Evolutionary conservation across 2,797 vertebrate genomes (phyloP).

Genomic region (Delichon dasypus): DNA sequence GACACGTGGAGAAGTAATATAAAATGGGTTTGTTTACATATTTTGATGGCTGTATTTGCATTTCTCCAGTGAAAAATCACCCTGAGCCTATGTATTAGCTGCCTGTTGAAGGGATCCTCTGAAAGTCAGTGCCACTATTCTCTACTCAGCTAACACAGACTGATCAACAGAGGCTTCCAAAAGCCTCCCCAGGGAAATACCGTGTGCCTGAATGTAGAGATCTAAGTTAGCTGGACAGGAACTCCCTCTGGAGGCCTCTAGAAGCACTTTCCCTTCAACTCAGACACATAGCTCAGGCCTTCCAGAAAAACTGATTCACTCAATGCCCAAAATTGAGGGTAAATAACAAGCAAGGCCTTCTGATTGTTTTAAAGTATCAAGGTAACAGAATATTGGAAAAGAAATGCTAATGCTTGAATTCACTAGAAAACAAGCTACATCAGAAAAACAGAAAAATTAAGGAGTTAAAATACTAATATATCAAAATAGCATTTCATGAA

Average conservation of each 20-base stretch:
- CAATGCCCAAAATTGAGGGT: not conserved
- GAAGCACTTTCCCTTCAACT: not conserved
- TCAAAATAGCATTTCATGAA: not conserved
- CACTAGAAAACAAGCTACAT: not conserved
- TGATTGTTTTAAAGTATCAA: not conserved
- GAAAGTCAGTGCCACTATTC: not conserved
- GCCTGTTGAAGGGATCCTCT: not conserved
- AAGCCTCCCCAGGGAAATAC: not conserved
- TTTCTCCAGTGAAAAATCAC: not conserved
- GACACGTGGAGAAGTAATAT: not conserved
- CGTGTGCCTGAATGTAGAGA: not conserved
- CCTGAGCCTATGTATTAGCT: not conserved
- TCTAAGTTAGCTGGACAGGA: not conserved
- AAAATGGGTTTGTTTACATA: not conserved
- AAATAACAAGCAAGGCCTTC: not conserved
- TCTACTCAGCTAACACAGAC: not conserved
- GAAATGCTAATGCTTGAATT: not conserved
- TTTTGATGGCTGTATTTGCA: not conserved
- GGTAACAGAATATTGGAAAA: not conserved
- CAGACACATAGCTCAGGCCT: not conserved
- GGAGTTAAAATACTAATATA: not conserved
- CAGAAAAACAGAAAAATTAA: not conserved
- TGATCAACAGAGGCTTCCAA: not conserved
- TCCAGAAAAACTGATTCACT: not conserved
- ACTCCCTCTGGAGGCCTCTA: slow-evolving; percentile 50